Conservation (phyloP, 2,113 vertebrate species). For the Synchiropus splendidus region DNA sequence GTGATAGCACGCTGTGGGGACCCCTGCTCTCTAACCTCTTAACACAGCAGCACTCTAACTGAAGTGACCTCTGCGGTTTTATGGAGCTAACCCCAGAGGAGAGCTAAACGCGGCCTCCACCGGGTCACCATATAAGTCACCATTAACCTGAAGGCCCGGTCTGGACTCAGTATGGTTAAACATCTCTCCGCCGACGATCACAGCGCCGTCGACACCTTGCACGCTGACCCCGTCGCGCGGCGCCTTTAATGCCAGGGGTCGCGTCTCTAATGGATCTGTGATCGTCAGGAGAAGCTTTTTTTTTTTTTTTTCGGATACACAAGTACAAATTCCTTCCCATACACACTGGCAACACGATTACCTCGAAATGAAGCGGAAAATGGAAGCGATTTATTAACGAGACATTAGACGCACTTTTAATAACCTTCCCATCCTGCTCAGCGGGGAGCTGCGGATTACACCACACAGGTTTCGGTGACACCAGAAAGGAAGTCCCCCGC, state of each 20-base stretch:
- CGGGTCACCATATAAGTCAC: conserved; percentile 50
- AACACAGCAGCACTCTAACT: conserved; percentile 64
- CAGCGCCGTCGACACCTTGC: conserved; percentile 42
- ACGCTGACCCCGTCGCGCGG: conserved; percentile 47
- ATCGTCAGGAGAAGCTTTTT: conserved; percentile 7
- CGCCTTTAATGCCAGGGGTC: conserved; percentile 48
- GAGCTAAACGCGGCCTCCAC: conserved; percentile 39
- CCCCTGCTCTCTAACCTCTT: conserved; percentile 68
- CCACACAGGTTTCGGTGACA: conserved; percentile 76
- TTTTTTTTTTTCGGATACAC: no score
- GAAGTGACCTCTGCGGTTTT: conserved; percentile 58
- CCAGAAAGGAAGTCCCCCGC: conserved; percentile 76
- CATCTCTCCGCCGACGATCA: conserved; percentile 57
- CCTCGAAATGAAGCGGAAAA: conserved; percentile 70
- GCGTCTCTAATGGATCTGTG: conserved; percentile 63
- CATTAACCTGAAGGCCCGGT: conserved; percentile 57
- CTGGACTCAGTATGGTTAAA: conserved; percentile 42
- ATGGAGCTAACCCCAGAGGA: conserved; percentile 55
- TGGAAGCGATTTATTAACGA: conserved; percentile 76
- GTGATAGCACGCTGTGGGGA: conserved; percentile 60
- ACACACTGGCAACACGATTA: conserved; percentile 57
- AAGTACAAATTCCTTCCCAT: conserved; percentile 53
- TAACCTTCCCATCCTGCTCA: conserved; percentile 72
- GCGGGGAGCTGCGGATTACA: conserved; percentile 71
- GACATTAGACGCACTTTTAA: conserved; percentile 73